phyloP scores from a whole-genome alignment of 2,888 invertebrate species.

The Archips xylosteana region DNA sequence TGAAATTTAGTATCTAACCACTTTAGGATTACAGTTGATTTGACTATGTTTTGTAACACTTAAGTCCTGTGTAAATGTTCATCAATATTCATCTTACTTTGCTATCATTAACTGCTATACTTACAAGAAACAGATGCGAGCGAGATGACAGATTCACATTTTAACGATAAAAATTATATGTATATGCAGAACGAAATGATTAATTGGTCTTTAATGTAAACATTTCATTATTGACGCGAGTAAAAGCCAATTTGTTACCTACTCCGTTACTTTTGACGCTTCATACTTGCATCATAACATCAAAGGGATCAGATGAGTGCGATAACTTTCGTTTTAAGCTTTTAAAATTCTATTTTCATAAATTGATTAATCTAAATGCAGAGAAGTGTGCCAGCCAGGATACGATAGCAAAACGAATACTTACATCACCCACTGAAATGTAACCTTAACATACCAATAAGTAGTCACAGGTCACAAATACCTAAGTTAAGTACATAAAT shows the following conservation, averaged over 20 bases:
- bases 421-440: background rate
- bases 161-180: slow-evolving; percentile 9
- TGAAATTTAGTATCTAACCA: too few species aligned
- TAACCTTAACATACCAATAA: background rate
- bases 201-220: slow-evolving; percentile 16
- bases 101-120: background rate
- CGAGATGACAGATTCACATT: background rate
- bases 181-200: slow-evolving; percentile 3
- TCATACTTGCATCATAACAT: slow-evolving; percentile 16
- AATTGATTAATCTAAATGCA: background rate
- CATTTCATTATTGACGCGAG: slow-evolving; percentile 15
- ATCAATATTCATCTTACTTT: background rate
- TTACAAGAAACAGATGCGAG: background rate
- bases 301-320: background rate
- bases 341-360: slow-evolving; percentile 1
- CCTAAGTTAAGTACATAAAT: slow-evolving; percentile 1
- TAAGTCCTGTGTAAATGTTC: background rate
- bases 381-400: slow-evolving; percentile 1
- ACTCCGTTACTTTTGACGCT: slow-evolving; percentile 18
- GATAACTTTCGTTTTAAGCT: slow-evolving; percentile 13
- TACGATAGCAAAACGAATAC: background rate
- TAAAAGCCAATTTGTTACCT: slow-evolving; percentile 21
- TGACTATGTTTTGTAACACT: background rate
- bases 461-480: background rate
- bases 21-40: too few species aligned